phyloP scores from a whole-genome alignment of 2,888 invertebrate genomes.

The Nemurella pictetii region DNA sequence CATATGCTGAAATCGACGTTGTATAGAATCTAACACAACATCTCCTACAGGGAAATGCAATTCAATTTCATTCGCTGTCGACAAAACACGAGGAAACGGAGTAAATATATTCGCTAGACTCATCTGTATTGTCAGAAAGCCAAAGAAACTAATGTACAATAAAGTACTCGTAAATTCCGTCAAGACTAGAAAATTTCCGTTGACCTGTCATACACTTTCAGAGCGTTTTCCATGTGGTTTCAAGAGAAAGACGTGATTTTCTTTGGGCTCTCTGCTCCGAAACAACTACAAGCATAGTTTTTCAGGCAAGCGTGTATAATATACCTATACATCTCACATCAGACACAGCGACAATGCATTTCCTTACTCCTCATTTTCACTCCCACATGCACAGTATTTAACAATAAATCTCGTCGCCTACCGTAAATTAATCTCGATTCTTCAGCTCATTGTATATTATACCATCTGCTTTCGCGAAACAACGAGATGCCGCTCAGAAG shows the following conservation, averaged over 20 bases:
- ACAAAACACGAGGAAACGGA: not conserved
- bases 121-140: not conserved
- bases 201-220: not conserved
- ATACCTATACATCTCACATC: no score
- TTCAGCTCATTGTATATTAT: no score
- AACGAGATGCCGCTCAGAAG: not conserved
- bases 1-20: not conserved
- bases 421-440: not conserved
- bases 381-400: not conserved
- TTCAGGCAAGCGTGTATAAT: no score
- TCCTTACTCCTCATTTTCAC: no score
- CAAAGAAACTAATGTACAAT: not conserved
- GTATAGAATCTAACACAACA: not conserved
- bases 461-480: no score
- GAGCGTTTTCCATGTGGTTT: not conserved
- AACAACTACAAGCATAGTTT: no score
- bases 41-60: not conserved
- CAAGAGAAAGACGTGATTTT: no score
- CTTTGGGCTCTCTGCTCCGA: no score
- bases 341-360: no score
- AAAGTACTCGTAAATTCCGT: not conserved
- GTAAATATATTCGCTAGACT: not conserved
- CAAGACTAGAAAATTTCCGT: not conserved
- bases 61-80: not conserved
- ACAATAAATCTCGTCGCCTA: not conserved